A percentile compares a stretch with the other conserved stretches of the same genome.
These are phyloP conservation scores for Standfussiana lucernea DNA, from an alignment of 2,888 invertebrate genomes.

Conservation along the genomic window DNA sequence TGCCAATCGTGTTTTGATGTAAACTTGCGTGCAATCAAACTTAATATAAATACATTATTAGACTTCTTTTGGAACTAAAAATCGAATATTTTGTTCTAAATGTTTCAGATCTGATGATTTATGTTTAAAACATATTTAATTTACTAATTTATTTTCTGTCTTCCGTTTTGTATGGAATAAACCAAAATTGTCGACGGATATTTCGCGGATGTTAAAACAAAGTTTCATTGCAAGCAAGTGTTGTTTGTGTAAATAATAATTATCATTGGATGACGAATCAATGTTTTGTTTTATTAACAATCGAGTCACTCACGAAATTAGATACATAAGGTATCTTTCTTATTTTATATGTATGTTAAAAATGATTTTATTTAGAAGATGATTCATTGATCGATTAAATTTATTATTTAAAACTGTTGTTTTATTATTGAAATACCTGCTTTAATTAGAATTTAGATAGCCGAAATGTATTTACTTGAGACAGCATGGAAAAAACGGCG, in stretches of 20 bases:
- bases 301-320: constrained; percentile 77
- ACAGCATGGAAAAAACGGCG: no score
- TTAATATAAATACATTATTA: constrained; percentile 10
- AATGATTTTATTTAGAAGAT: constrained; percentile 79
- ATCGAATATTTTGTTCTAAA: constrained; percentile 31
- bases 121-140: constrained; percentile 18
- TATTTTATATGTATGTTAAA: constrained; percentile 73
- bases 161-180: constrained; percentile 23
- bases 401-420: constrained; percentile 77
- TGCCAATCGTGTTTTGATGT: constrained; percentile 84
- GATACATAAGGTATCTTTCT: constrained; percentile 72
- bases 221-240: constrained; percentile 69
- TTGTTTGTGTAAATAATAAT: constrained; percentile 71
- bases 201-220: constrained; percentile 14
- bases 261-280: constrained; percentile 67
- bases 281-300: constrained; percentile 73
- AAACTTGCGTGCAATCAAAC: constrained; percentile 74
- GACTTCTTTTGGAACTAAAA: constrained; percentile 19
- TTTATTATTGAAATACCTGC: constrained; percentile 37
- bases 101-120: constrained; percentile 49
- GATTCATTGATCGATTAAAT: constrained; percentile 84
- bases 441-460: not conserved
- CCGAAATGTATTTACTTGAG: no score
- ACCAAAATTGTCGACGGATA: constrained; percentile 45
- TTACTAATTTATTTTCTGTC: constrained; percentile 31